Percentiles rank a stretch among this genome's conserved stretches.
These are phyloP conservation scores for Ceratotherium simum DNA, from an alignment of 2,113 vertebrate species.

Conservation along the genomic window DNA sequence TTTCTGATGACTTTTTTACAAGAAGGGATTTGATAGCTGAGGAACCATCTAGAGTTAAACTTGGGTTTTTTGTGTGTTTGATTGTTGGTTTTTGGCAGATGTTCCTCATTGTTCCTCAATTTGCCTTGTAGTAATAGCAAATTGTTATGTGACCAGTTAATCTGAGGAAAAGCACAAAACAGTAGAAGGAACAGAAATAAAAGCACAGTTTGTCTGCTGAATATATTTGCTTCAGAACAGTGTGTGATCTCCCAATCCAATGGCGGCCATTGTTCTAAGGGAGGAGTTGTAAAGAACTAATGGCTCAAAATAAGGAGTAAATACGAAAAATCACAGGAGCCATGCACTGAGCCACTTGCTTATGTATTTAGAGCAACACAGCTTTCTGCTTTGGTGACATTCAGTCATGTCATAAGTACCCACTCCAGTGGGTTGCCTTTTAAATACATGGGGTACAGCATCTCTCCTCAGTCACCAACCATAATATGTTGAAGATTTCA, in stretches of 20 bases:
- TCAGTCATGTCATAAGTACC: slow-evolving; percentile 20
- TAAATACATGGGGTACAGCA: neutral
- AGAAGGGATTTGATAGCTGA: slow-evolving; percentile 33
- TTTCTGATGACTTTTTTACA: slow-evolving; percentile 47
- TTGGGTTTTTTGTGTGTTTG: slow-evolving; percentile 10
- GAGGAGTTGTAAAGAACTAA: slow-evolving; percentile 4
- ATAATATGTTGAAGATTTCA: slow-evolving; percentile 25
- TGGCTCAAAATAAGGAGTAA: slow-evolving; percentile 59
- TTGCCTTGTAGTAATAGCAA: slow-evolving; percentile 43
- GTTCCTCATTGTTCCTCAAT: slow-evolving; percentile 32
- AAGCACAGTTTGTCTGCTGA: slow-evolving; percentile 30
- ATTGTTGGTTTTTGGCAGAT: neutral
- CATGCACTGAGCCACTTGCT: neutral
- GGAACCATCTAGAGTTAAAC: neutral
- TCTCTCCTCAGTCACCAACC: slow-evolving; percentile 1
- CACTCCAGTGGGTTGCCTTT: neutral
- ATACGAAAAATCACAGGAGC: slow-evolving; percentile 38
- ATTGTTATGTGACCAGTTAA: slow-evolving; percentile 51
- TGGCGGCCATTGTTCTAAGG: neutral
- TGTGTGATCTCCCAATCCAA: slow-evolving; percentile 31
- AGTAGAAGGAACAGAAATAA: slow-evolving; percentile 48
- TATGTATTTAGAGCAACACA: slow-evolving; percentile 1
- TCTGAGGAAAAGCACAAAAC: slow-evolving; percentile 18
- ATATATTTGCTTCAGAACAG: slow-evolving; percentile 48
- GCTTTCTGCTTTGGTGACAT: slow-evolving; percentile 43